Percentiles rank a stretch among this genome's conserved stretches.
These are phyloP conservation scores for Drosophila watanabei DNA, from an alignment of 1,140 invertebrate species.

Conservation along the genomic window DNA sequence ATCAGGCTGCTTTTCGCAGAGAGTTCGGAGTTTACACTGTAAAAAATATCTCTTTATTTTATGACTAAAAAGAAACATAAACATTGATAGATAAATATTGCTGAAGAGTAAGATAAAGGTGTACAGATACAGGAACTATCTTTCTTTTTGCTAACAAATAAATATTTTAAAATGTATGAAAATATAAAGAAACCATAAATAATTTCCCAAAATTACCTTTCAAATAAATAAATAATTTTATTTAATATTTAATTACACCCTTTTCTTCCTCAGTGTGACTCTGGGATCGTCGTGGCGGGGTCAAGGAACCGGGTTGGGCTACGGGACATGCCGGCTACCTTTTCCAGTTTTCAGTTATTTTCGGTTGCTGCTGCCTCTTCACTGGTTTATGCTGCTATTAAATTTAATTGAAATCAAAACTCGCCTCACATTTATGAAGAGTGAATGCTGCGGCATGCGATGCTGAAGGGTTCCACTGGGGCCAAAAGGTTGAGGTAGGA, in stretches of 20 bases:
- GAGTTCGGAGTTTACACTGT: conserved; percentile 3
- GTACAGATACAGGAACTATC: background rate
- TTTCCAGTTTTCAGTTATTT: conserved; percentile 40
- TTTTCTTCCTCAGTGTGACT: background rate
- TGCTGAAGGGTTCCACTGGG: conserved; percentile 14
- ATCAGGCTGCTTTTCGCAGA: conserved; percentile 59
- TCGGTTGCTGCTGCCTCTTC: conserved; percentile 37
- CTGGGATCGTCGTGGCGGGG: conserved; percentile 32
- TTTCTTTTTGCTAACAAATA: background rate
- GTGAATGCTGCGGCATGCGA: conserved; percentile 27
- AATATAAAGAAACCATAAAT: background rate
- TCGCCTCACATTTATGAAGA: conserved; percentile 59
- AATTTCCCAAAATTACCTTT: background rate
- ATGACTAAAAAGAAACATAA: background rate
- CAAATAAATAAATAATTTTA: background rate
- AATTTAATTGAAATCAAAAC: conserved; percentile 83
- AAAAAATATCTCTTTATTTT: background rate
- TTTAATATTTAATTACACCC: background rate
- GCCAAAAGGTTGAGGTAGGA: conserved; percentile 49
- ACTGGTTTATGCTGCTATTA: conserved; percentile 78
- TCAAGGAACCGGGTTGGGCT: conserved; percentile 68
- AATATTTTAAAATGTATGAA: background rate
- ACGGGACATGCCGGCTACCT: conserved; percentile 36
- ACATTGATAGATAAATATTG: background rate
- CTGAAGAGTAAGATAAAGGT: background rate